Conservation (phyloP, 2,888 invertebrate genomes). For the Asteroscopus sphinx region DNA sequence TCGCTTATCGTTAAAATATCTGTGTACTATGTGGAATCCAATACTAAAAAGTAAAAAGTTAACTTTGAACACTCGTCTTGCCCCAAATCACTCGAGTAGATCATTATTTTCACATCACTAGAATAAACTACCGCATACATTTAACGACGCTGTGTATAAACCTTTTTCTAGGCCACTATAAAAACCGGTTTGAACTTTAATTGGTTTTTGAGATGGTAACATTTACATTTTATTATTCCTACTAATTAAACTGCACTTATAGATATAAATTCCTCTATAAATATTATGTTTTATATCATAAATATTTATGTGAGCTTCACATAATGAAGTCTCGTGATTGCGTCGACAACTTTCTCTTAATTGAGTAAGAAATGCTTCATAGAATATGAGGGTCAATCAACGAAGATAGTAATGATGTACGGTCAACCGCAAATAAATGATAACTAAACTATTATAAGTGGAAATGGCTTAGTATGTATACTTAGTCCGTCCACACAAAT, state of each 20-base stretch:
- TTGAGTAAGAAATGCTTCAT: conserved; percentile 20
- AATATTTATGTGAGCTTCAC: conserved; percentile 44
- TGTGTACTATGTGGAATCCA: no score
- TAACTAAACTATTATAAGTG: no score
- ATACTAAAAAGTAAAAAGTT: no score
- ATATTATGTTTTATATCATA: conserved; percentile 37
- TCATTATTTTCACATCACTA: conserved; percentile 44
- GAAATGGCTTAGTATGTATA: no score
- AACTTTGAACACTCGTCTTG: conserved; percentile 2
- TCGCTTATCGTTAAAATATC: no score
- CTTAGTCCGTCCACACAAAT: no score
- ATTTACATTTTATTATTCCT: conserved; percentile 42
- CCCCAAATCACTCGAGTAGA: conserved; percentile 7
- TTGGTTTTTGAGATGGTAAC: conserved; percentile 44
- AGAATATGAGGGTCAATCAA: conserved; percentile 23
- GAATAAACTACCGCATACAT: conserved; percentile 6
- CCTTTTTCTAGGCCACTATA: conserved; percentile 36
- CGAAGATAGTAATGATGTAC: conserved; percentile 10
- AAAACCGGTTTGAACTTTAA: conserved; percentile 45
- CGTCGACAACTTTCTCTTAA: conserved; percentile 35
- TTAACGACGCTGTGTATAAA: conserved; percentile 1
- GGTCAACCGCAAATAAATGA: no score
- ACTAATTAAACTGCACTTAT: conserved; percentile 48
- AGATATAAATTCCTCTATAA: conserved; percentile 32
- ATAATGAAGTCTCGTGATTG: conserved; percentile 33